Percentiles rank a stretch among this genome's conserved stretches.
Evolutionary conservation across 2,888 invertebrate species (phyloP).

Genomic region (Cremastobaeus sp.): DNA sequence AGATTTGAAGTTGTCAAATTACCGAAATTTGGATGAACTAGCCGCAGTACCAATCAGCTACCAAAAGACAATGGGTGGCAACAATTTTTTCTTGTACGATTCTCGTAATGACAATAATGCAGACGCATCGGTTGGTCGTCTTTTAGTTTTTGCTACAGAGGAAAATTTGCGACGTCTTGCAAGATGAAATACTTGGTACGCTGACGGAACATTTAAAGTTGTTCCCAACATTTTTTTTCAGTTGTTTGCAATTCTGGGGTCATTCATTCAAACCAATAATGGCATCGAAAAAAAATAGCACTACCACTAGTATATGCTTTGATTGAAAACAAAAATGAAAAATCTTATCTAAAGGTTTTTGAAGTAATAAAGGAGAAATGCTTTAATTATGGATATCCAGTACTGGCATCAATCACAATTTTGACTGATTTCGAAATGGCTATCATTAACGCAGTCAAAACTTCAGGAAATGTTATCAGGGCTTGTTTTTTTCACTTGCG

Average conservation of each 20-base stretch:
- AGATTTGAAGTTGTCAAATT: no score
- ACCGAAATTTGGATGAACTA: no score
- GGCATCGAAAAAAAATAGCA: background rate
- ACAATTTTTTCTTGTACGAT: background rate
- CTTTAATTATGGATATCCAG: background rate
- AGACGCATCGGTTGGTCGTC: background rate
- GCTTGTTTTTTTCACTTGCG: background rate
- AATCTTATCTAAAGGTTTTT: background rate
- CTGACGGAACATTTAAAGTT: background rate
- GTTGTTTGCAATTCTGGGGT: background rate
- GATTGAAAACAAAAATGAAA: background rate
- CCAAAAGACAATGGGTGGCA: background rate
- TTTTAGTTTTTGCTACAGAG: background rate
- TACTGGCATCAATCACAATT: background rate
- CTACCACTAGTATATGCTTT: background rate
- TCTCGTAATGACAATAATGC: background rate
- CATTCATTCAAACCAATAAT: background rate
- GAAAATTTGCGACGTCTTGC: background rate
- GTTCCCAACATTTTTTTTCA: background rate
- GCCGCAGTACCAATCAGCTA: background rate
- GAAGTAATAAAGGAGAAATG: background rate
- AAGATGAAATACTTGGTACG: background rate
- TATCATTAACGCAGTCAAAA: background rate
- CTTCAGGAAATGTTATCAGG: background rate
- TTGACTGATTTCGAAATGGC: background rate